A percentile compares a stretch with the other conserved stretches of the same genome.
These are phyloP conservation scores for Parazoanthus swiftii DNA, from an alignment of 92 coral and sea anemone species.

Conservation along the genomic window DNA sequence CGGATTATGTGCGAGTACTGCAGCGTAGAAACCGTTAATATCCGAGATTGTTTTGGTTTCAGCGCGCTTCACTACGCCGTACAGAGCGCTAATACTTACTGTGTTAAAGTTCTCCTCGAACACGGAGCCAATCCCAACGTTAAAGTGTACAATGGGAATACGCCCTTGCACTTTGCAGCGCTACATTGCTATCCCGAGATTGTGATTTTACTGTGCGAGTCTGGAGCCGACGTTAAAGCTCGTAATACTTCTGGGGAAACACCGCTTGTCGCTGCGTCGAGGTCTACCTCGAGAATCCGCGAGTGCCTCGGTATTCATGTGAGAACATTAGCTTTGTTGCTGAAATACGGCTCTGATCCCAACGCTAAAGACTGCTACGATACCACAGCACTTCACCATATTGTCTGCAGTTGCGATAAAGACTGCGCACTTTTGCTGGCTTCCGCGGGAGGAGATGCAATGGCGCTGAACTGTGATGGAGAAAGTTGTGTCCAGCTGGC, in stretches of 20 bases:
- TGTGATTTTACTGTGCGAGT: slow-evolving; percentile 60
- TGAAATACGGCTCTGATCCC: slow-evolving; percentile 66
- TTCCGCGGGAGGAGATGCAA: slow-evolving; percentile 43
- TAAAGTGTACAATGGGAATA: slow-evolving; percentile 27
- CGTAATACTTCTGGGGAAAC: slow-evolving; percentile 54
- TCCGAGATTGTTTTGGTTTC: slow-evolving; percentile 56
- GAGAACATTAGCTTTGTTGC: slow-evolving; percentile 57
- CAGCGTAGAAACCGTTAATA: slow-evolving; percentile 37
- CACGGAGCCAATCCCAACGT: slow-evolving; percentile 46
- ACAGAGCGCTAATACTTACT: slow-evolving; percentile 48
- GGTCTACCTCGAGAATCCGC: slow-evolving; percentile 56
- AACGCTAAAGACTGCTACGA: slow-evolving; percentile 51
- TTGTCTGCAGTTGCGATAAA: slow-evolving; percentile 18
- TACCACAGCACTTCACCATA: slow-evolving; percentile 59
- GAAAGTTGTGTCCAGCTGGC: slow-evolving; percentile 43
- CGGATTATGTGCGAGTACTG: slow-evolving; percentile 40
- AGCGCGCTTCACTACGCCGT: slow-evolving; percentile 70
- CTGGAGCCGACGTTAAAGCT: slow-evolving; percentile 66
- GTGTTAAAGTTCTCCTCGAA: slow-evolving; percentile 51
- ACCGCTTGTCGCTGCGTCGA: slow-evolving; percentile 60
- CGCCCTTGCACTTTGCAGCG: slow-evolving; percentile 71
- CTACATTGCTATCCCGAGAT: slow-evolving; percentile 54
- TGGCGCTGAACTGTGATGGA: slow-evolving; percentile 45
- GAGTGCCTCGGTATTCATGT: slow-evolving; percentile 55
- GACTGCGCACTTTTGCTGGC: slow-evolving; percentile 38